Conservation (phyloP, 2,797 vertebrate genomes). For the Geotrypetes seraphini region DNA sequence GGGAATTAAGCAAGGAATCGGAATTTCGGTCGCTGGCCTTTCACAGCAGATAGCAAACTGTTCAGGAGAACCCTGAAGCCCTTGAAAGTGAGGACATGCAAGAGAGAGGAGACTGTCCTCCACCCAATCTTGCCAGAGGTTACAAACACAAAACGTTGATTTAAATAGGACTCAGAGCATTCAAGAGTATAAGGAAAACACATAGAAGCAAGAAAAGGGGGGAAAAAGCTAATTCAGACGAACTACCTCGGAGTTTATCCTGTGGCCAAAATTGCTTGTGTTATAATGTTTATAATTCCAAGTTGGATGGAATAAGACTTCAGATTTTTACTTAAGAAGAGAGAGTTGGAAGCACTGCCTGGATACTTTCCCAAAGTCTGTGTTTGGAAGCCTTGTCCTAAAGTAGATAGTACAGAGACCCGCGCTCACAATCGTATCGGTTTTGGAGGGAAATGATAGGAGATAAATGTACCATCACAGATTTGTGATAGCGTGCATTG, state of each 20-base stretch:
- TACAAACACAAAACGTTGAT: conserved; percentile 51
- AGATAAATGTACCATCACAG: too few species aligned
- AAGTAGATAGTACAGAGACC: too few species aligned
- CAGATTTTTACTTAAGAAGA: neutral
- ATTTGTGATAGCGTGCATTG: too few species aligned
- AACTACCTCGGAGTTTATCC: conserved; percentile 84
- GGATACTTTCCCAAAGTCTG: too few species aligned
- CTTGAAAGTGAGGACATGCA: conserved; percentile 10
- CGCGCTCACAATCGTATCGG: too few species aligned
- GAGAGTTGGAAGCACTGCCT: too few species aligned
- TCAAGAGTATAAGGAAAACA: conserved; percentile 57
- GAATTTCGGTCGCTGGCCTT: conserved; percentile 23
- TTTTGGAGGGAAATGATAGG: too few species aligned
- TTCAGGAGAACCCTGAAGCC: conserved; percentile 39
- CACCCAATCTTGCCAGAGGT: conserved; percentile 22
- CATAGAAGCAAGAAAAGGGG: conserved; percentile 61
- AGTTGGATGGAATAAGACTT: conserved; percentile 2
- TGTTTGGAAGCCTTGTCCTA: too few species aligned
- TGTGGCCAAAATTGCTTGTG: conserved; percentile 67
- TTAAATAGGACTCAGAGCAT: conserved; percentile 70
- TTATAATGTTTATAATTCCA: conserved; percentile 33
- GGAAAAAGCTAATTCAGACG: conserved; percentile 17
- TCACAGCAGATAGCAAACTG: conserved; percentile 47
- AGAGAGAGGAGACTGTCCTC: conserved; percentile 19
- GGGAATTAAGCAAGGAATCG: conserved; percentile 58